Base-by-base conservation (phyloP, 2,888 invertebrate genomes). In the Metopia argyrocephala region DNA sequence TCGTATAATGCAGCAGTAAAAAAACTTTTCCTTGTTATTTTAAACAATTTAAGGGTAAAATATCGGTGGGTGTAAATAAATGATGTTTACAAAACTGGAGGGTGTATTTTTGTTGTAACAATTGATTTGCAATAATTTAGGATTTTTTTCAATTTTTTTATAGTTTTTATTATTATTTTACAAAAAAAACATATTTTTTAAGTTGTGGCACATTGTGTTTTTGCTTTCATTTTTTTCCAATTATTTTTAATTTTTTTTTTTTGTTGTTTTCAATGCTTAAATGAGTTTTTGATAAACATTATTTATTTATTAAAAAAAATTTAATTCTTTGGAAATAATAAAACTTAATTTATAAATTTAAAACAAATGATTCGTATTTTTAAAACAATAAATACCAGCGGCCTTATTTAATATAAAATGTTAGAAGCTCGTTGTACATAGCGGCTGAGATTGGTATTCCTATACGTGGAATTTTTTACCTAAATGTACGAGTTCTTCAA, bases 41-140 rank as follows among this genome's bases (percentile, higher is more conserved):
- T 6, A 18, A 7, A 2, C 12, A 28, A 46, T 48, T 64, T 48
- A 27, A 65, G 52, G 52, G 31, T 65, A 54, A 54, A 61, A 59
- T 38, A 3, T 1, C 12, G 28, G 59, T 68, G 52, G 68, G 75
- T 68, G 54, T 61, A 9, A 61, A 61, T 15, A 54, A 7, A 54
- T 52, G 69, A 23, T 66, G 59, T 62, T 62, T 21, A 9, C 12
- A 12, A 15, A 12, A 15, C 12, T 38, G 38, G 7, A 12, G 31
- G 12, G 31, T 54, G 38, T 59, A 48, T 38, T 38, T 12, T 38
- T 57, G 65, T 66, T 38, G 61, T 66, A 64, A 64, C 87, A 89
- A 89, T 89, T 89, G 89, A 89, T 89, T 89, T 89, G 86, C 86
- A 87, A 89, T 89, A 88, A 89, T 88, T 88, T 87, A 86, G 85